Evolutionary conservation across 37 sponge, comb jelly and placozoan genomes (phyloP), one percentile per base, ranked within the genome.

Genomic region (Oscarella lobularis): DNA sequence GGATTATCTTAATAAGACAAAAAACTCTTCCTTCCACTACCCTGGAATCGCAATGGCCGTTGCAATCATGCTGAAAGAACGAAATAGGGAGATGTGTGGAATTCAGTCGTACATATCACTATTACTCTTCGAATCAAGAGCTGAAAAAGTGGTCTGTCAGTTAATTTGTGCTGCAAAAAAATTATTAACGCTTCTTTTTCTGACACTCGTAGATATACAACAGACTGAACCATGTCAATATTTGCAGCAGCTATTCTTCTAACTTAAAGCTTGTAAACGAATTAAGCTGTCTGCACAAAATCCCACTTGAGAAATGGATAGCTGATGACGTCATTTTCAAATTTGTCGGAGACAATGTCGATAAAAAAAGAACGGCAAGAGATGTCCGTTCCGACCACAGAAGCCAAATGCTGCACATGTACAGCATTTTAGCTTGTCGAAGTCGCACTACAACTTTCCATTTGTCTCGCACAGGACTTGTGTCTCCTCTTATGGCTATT

Each of bases 291-390:
- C 60, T 27, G 60, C 60, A 48, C 60, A 48, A 9, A 48, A 48
- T 48, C 20, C 60, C 60, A 1, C 27, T 81, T 27, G 38, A 81
- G 36, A 37, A 75, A 34, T 79, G 80, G 73, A 38, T 79, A 5
- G 48, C 31, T n/a, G 80, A 73, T 29, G 80, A 65, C 30, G 33
- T 1, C 30, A 29, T 31, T 33, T 38, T 79, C 35, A 79, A 79
- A 65, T 79, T 79, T 77, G 60, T 74, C 29, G 80, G 80, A 5
- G 73, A 79, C 9, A 79, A 79, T 38, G 73, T 78, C 30, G 79
- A 78, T 72, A 38, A 79, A 39, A 30, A 75, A 74, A 31, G 0
- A 1, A 30, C 33, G n/a, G 80, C 40, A 35, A 33, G 80, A 3
- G 75, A 75, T 73, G 35, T 75, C 76, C 38, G 80, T 2, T 48